A percentile compares a stretch with the other conserved stretches of the same genome.
phyloP scores from a whole-genome alignment of 2,113 vertebrate genomes.

The Reinhardtius hippoglossoides region DNA sequence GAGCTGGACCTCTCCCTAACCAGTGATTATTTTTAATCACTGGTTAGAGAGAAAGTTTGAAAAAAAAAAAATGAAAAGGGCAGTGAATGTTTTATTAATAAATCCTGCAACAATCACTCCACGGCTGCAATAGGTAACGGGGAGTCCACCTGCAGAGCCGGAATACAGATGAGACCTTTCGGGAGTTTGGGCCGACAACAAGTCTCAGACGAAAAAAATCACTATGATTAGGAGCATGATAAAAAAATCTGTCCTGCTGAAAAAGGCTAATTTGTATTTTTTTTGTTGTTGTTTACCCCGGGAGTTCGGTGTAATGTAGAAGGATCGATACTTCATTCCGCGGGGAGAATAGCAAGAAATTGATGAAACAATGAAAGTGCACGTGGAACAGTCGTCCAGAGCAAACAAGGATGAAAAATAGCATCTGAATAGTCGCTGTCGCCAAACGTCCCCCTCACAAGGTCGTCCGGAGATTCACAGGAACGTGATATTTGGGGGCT shows the following conservation, averaged over 20 bases:
- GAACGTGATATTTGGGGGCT: background rate
- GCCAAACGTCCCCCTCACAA: slow-evolving; percentile 16
- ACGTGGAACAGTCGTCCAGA: background rate
- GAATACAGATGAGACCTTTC: slow-evolving; percentile 44
- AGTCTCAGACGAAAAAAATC: slow-evolving; percentile 31
- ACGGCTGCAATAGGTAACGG: slow-evolving; percentile 19
- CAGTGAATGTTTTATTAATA: slow-evolving; percentile 58
- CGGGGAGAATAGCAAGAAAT: slow-evolving; percentile 33
- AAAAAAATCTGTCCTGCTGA: slow-evolving; percentile 19
- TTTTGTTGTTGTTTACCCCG: slow-evolving; percentile 28
- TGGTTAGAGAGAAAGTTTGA: slow-evolving; percentile 21
- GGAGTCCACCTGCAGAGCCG: slow-evolving; percentile 5
- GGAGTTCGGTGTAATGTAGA: slow-evolving; percentile 23
- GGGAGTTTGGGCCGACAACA: background rate
- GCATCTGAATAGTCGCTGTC: background rate
- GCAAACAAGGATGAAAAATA: background rate
- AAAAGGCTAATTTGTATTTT: slow-evolving; percentile 16
- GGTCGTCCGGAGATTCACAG: slow-evolving; percentile 42
- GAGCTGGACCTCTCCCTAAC: slow-evolving; percentile 32
- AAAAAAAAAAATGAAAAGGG: slow-evolving; percentile 16
- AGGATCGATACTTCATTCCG: slow-evolving; percentile 59
- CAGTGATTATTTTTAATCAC: slow-evolving; percentile 58
- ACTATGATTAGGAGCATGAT: slow-evolving; percentile 21
- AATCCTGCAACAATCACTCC: slow-evolving; percentile 37
- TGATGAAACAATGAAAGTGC: slow-evolving; percentile 17